Conservation (phyloP, 2,888 invertebrate genomes). For the Adineta ricciae region DNA sequence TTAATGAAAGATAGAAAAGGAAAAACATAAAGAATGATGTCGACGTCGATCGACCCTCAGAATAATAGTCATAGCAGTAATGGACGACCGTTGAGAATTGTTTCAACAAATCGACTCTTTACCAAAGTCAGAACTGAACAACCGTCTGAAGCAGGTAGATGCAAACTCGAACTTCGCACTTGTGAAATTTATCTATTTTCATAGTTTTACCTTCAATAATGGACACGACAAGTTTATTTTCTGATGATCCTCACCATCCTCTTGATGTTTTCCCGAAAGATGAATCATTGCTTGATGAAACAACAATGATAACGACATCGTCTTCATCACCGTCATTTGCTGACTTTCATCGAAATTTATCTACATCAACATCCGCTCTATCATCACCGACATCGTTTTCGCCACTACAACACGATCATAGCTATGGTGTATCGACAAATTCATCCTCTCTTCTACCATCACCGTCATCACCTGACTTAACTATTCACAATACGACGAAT, state of each 20-base stretch:
- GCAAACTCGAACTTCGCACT: too few species aligned
- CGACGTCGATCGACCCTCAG: not conserved
- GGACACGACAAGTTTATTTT: not conserved
- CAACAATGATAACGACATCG: not conserved
- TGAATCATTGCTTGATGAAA: not conserved
- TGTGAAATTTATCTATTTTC: not conserved
- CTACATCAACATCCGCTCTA: not conserved
- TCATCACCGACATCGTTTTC: not conserved
- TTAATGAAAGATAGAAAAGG: not conserved
- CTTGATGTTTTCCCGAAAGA: not conserved
- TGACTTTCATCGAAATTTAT: not conserved
- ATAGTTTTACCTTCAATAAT: not conserved
- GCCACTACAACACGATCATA: not conserved
- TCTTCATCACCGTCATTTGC: not conserved
- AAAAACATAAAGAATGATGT: not conserved
- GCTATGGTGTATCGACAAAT: not conserved
- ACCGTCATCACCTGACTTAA: not conserved
- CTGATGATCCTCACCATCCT: not conserved
- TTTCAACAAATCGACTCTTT: conserved; percentile 1
- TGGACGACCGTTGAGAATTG: not conserved
- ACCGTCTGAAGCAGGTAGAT: not conserved
- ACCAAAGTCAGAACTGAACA: conserved; percentile 5
- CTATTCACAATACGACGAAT: not conserved
- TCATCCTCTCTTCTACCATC: not conserved
- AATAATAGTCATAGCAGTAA: not conserved